phyloP scores from a whole-genome alignment of 2,113 vertebrate species.

The Heterotilapia buettikoferi region DNA sequence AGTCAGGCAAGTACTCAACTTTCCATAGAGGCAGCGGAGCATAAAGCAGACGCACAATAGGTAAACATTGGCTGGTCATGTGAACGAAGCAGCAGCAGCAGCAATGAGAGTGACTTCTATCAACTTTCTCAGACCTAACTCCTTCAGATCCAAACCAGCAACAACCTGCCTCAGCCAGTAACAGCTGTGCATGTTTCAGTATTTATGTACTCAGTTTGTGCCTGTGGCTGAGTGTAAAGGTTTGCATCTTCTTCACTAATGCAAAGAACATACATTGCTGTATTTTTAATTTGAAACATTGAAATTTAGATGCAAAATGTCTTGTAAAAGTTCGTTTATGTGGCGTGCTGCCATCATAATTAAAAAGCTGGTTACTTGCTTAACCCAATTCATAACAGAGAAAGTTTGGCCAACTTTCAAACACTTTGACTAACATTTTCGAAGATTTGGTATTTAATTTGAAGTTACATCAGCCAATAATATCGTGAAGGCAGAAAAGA shows the following conservation, averaged over 20 bases:
- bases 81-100: constrained; percentile 43
- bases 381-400: background rate
- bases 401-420: background rate
- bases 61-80: constrained; percentile 55
- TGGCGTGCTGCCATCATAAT: background rate
- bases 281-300: background rate
- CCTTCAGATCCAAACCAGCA: constrained; percentile 17
- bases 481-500: background rate
- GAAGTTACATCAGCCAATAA: background rate
- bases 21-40: constrained; percentile 48
- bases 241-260: background rate
- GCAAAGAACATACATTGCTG: background rate
- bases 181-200: background rate
- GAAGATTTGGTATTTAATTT: background rate
- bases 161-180: background rate
- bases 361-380: background rate
- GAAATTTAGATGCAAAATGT: background rate
- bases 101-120: constrained; percentile 22
- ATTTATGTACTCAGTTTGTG: background rate
- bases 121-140: constrained; percentile 48
- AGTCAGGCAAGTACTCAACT: constrained; percentile 53
- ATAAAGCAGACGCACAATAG: constrained; percentile 45
- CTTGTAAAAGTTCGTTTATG: background rate
- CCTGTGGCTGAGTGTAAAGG: background rate
- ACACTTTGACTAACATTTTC: background rate